A percentile compares a stretch with the other conserved stretches of the same genome.
Evolutionary conservation across 2,888 invertebrate species (phyloP).

Genomic region (Enoplolaimus lenunculus): DNA sequence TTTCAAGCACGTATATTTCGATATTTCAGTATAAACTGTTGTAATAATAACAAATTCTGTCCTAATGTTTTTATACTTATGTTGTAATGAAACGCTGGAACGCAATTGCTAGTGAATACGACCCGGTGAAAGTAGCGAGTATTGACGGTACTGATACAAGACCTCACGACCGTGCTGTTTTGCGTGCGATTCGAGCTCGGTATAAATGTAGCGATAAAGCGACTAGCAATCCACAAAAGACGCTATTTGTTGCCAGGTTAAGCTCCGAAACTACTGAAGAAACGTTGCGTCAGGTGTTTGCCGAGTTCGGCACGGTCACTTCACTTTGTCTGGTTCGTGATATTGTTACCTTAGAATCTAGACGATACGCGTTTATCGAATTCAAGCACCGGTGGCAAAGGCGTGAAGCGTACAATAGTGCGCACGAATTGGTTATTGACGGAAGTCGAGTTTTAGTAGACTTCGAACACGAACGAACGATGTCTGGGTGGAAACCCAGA

Average conservation of each 20-base stretch:
- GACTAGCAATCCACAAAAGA: neutral
- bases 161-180: neutral
- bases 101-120: neutral
- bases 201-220: neutral
- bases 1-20: too few species aligned
- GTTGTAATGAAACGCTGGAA: too few species aligned
- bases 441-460: conserved; percentile 60
- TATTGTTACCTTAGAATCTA: conserved; percentile 65
- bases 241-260: neutral
- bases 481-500: conserved; percentile 68
- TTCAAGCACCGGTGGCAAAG: conserved; percentile 51
- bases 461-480: conserved; percentile 56
- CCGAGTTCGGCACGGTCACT: neutral
- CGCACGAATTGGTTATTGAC: conserved; percentile 15
- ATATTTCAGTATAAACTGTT: too few species aligned
- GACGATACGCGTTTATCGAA: conserved; percentile 72
- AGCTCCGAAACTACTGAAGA: neutral
- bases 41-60: too few species aligned
- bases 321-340: conserved; percentile 52
- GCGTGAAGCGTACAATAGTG: neutral
- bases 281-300: neutral
- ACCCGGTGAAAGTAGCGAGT: neutral
- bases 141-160: neutral
- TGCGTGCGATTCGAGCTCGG: neutral
- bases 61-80: too few species aligned